A percentile compares a stretch with the other conserved stretches of the same genome.
These are phyloP conservation scores for Spinibarbus caldwelli DNA, from an alignment of 2,797 vertebrate genomes.

Conservation along the genomic window DNA sequence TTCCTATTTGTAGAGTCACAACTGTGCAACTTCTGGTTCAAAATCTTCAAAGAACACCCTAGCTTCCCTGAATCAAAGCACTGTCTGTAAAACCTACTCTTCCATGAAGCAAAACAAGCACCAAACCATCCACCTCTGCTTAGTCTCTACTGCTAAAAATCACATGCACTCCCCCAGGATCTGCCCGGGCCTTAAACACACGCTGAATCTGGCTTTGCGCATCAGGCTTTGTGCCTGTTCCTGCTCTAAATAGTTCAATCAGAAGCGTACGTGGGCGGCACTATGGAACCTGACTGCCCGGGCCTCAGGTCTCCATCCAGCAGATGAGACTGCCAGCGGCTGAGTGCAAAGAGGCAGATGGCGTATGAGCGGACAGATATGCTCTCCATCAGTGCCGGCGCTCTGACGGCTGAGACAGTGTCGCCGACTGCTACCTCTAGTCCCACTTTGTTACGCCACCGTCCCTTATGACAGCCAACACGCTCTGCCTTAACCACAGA, in stretches of 20 bases:
- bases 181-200: constrained; percentile 54
- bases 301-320: constrained; percentile 66
- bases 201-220: constrained; percentile 42
- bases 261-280: constrained; percentile 42
- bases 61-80: constrained; percentile 9
- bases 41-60: constrained; percentile 24
- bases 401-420: constrained; percentile 62
- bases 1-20: constrained; percentile 1
- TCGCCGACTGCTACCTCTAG: constrained; percentile 63
- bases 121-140: constrained; percentile 25
- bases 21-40: constrained; percentile 1
- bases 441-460: constrained; percentile 53
- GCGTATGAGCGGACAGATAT: constrained; percentile 73
- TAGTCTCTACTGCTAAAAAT: constrained; percentile 24
- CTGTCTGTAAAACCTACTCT: constrained; percentile 15
- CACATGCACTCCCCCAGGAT: constrained; percentile 40
- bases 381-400: constrained; percentile 73
- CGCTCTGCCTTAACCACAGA: background rate
- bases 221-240: constrained; percentile 62
- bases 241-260: constrained; percentile 60
- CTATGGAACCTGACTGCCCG: constrained; percentile 61
- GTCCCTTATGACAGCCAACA: constrained; percentile 30
- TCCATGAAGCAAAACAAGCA: constrained; percentile 28
- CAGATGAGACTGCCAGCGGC: constrained; percentile 71
- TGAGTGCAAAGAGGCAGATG: constrained; percentile 73